phyloP scores from a whole-genome alignment of 2,888 invertebrate species.

The Nephrotoma flavescens region DNA sequence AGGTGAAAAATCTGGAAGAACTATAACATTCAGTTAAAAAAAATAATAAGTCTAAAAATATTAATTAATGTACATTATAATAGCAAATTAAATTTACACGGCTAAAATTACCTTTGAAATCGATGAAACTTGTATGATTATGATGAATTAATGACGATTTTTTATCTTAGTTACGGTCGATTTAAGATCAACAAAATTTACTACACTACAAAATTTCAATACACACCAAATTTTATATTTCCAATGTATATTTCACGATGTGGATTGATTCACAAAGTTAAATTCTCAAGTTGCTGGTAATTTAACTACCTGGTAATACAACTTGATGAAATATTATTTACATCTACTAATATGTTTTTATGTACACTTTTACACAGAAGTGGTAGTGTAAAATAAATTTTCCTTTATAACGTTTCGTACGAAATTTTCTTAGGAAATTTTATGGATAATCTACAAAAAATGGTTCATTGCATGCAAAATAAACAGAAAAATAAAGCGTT shows the following conservation, averaged over 20 bases:
- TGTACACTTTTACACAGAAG: neutral
- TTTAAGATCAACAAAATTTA: neutral
- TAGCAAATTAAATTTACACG: neutral
- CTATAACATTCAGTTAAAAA: too few species aligned
- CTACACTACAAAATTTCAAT: neutral
- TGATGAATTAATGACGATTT: neutral
- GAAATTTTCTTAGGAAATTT: neutral
- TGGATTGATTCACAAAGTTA: neutral
- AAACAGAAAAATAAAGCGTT: neutral
- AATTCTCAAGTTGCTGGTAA: neutral
- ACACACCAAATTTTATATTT: neutral
- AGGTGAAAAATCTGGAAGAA: too few species aligned
- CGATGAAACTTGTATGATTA: neutral
- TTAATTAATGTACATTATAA: too few species aligned
- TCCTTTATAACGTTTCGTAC: neutral
- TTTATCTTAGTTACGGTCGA: neutral
- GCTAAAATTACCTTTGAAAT: neutral
- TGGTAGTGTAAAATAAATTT: neutral
- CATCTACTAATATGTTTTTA: neutral
- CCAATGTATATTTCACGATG: neutral
- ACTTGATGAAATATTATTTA: neutral
- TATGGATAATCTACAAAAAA: neutral
- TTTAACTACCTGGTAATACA: neutral
- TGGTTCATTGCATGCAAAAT: neutral
- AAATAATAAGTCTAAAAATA: too few species aligned